Evolutionary conservation across 2,797 vertebrate species (phyloP).

Genomic region (Syngnathus acus): DNA sequence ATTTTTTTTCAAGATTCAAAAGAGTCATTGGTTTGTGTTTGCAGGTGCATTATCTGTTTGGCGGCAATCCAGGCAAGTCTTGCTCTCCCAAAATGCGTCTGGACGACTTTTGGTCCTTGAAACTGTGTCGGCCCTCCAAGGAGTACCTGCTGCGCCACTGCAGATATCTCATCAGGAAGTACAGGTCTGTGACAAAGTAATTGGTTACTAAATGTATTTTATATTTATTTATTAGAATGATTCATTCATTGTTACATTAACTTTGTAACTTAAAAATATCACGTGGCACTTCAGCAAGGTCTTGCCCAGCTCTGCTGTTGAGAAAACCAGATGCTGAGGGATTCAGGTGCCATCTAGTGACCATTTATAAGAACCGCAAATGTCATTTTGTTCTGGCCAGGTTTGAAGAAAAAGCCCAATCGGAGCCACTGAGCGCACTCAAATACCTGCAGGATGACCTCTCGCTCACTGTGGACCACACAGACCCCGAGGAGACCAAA

Average conservation of each 20-base stretch:
- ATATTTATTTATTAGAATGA: too few relatives aligned
- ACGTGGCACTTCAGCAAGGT: too few relatives aligned
- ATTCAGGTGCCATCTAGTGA: conserved; percentile 44
- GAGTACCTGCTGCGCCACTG: conserved; percentile 95
- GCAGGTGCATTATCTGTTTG: conserved; percentile 98
- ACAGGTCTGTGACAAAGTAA: conserved; percentile 73
- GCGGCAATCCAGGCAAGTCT: conserved; percentile 97
- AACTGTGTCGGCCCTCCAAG: conserved; percentile 95
- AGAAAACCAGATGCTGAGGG: neutral
- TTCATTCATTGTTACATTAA: too few relatives aligned
- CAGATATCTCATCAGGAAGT: conserved; percentile 97
- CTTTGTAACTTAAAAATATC: too few relatives aligned
- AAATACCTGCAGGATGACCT: conserved; percentile 97
- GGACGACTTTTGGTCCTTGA: conserved; percentile 98
- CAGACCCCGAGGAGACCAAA: conserved; percentile 93
- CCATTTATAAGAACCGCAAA: conserved; percentile 6
- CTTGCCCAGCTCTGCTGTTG: too few relatives aligned
- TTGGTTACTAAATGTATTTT: too few relatives aligned
- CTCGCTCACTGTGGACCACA: conserved; percentile 95
- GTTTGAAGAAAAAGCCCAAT: conserved; percentile 96
- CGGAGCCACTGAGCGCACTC: conserved; percentile 89
- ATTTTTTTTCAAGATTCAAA: neutral
- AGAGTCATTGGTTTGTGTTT: neutral
- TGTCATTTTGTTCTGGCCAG: conserved; percentile 54
- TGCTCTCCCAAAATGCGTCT: conserved; percentile 98